Percentiles rank a stretch among this genome's conserved stretches.
These are phyloP conservation scores for Uromys caudimaculatus DNA, from an alignment of 2,797 vertebrate species.

Conservation along the genomic window DNA sequence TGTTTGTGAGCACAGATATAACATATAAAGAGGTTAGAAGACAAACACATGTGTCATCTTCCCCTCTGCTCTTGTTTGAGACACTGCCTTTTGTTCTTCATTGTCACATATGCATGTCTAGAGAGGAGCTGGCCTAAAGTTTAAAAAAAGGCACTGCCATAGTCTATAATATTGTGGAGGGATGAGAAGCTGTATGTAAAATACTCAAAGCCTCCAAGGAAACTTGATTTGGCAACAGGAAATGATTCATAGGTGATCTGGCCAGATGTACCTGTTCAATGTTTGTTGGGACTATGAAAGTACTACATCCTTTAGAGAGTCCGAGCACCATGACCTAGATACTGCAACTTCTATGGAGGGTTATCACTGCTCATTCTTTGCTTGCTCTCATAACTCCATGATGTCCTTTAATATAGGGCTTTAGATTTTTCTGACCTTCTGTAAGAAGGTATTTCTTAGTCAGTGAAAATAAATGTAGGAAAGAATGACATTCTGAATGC, in stretches of 20 bases:
- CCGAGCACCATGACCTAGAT: fast-evolving
- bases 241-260: not conserved
- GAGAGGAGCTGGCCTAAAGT: fast-evolving
- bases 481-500: not conserved
- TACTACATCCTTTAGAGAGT: not conserved
- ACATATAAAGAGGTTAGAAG: not conserved
- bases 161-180: fast-evolving
- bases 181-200: not conserved
- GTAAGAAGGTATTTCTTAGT: not conserved
- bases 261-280: not conserved
- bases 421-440: not conserved
- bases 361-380: not conserved
- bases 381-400: not conserved
- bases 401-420: not conserved
- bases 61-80: not conserved
- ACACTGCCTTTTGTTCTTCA: not conserved
- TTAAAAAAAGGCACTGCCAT: not conserved
- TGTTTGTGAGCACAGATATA: not conserved
- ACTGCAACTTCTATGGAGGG: not conserved
- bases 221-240: not conserved
- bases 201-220: not conserved
- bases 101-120: not conserved
- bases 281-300: not conserved
- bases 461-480: not conserved
- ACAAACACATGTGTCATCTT: not conserved